Evolutionary conservation across 1,140 invertebrate genomes (phyloP), one percentile per base, ranked within the genome.

Genomic region (Laupala kohalensis): DNA sequence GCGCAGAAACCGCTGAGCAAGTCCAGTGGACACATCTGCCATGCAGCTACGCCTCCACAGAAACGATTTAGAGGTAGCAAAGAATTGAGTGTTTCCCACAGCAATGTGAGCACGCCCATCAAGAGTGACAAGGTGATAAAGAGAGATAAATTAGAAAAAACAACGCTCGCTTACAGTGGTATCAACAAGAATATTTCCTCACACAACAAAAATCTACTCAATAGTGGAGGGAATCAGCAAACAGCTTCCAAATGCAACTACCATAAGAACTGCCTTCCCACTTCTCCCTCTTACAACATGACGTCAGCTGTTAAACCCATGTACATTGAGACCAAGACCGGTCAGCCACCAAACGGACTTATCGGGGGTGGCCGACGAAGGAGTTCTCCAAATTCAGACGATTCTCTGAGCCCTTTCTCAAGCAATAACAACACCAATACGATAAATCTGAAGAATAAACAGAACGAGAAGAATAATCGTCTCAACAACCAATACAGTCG

Each of bases 371-470:
- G 9, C 1, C 37, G 37, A 1, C 37, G 37, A 19, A 53, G 19
- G 37, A 53, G 37, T 19, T 53, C 37, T 9, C 37, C 37, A 9
- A 53, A 53, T 19, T 53, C 37, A 19, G 37, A 53, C 37, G 37
- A 53, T 19, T 53, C 37, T 0, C 37, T 53, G 9, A 53, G 37
- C 37, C 37, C 37, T 9, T 53, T 53, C 13, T n/a, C 19, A 4
- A 68, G 23, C 64, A 65, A 70, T 23, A 70, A 71, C 25, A 71
- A 71, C 62, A 71, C 67, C 62, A 71, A 71, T 19, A 67, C 27
- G 9, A 53, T 67, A 2, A 28, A 28, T 4, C 13, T 67, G 13
- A 66, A 65, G 3, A 65, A 26, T 12, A 65, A 65, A 1, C 25
- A 26, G 4, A 65, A 72, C 67, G 67, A 62, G 23, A 72, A 72